Conservation (phyloP, 2,113 vertebrate species). For the Chaetorhynchus papuensis region DNA sequence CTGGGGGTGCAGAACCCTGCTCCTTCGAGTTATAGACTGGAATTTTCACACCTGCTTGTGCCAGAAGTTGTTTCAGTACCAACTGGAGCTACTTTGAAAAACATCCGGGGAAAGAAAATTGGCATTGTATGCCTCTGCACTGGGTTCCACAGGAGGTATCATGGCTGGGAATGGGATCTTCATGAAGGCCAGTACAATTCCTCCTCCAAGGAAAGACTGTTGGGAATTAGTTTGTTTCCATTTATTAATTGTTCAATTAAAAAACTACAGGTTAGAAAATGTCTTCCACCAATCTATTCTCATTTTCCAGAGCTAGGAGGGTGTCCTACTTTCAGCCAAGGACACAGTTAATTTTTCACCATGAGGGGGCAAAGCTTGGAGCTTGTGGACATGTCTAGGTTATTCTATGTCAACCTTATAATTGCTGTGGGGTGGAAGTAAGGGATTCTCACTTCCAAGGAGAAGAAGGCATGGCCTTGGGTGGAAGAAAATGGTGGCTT, state of each 20-base stretch:
- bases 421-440: rapidly evolving
- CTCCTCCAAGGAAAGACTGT: not conserved
- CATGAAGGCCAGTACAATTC: not conserved
- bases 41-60: not conserved
- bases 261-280: not conserved
- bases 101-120: not conserved
- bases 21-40: not conserved
- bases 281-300: not conserved
- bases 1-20: not conserved
- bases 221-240: not conserved
- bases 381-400: not conserved
- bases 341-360: rapidly evolving
- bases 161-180: not conserved
- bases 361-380: rapidly evolving
- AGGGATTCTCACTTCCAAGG: not conserved
- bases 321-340: not conserved
- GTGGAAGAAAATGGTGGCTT: not conserved
- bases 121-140: not conserved
- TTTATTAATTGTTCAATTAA: not conserved
- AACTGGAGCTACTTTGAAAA: not conserved
- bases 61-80: not conserved
- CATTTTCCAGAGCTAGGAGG: not conserved
- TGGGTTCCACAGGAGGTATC: not conserved
- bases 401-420: not conserved
- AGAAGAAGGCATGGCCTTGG: not conserved